Evolutionary conservation across 2,113 vertebrate species (phyloP).

Genomic region (Bubo blakistoni): DNA sequence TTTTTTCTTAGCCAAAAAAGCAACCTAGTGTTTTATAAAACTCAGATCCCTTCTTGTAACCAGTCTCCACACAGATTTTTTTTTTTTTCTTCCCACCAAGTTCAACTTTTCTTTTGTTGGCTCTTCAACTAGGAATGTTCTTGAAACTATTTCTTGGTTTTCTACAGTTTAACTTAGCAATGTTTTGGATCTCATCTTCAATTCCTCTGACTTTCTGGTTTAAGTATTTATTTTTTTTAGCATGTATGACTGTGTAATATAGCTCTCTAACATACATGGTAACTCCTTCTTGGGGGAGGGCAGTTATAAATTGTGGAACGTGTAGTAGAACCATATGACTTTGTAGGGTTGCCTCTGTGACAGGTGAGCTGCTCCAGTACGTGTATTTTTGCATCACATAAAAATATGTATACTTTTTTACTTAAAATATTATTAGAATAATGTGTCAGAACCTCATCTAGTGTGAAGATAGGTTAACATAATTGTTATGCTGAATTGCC

Average conservation of each 20-base stretch:
- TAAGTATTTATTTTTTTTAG: background rate
- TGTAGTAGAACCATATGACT: background rate
- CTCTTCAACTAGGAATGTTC: constrained; percentile 40
- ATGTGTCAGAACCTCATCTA: background rate
- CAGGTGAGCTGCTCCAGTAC: background rate
- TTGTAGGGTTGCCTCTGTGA: background rate
- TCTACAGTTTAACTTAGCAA: background rate
- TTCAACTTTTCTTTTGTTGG: constrained; percentile 3
- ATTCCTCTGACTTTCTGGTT: constrained; percentile 22
- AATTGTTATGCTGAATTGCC: background rate
- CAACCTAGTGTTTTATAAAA: constrained; percentile 42
- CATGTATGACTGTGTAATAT: background rate
- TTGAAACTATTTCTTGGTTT: constrained; percentile 50
- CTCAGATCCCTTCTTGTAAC: constrained; percentile 26
- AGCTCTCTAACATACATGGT: background rate
- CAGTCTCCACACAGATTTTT: background rate
- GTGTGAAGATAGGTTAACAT: background rate
- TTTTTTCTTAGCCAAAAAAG: constrained; percentile 31
- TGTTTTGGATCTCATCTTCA: constrained; percentile 22
- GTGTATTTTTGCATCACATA: background rate
- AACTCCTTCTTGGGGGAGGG: background rate
- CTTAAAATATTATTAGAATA: background rate
- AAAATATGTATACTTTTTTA: background rate
- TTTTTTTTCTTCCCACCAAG: background rate
- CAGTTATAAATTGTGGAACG: background rate